phyloP scores from a whole-genome alignment of 64 coral and sea anemone genomes.

The Dendronephthya gigantea region DNA sequence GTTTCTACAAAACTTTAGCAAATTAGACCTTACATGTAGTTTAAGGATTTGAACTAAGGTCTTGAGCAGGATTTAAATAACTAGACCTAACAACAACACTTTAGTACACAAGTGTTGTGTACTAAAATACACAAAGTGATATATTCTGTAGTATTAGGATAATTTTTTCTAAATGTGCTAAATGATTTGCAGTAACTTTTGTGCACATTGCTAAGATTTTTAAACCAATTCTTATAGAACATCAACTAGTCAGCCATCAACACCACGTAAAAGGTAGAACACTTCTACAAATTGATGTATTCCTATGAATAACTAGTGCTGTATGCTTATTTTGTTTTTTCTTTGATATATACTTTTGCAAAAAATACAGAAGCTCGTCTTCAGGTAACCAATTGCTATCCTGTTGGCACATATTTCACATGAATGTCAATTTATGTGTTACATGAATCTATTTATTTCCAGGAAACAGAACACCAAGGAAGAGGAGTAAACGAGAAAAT shows the following conservation, averaged over 20 bases:
- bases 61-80: too few relatives aligned
- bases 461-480: slow-evolving; percentile 8
- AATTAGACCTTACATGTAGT: too few relatives aligned
- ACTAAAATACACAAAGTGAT: too few relatives aligned
- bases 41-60: too few relatives aligned
- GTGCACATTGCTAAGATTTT: background rate
- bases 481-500: background rate
- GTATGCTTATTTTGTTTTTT: background rate
- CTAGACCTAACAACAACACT: too few relatives aligned
- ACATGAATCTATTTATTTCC: background rate
- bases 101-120: too few relatives aligned
- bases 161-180: too few relatives aligned
- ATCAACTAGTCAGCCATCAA: background rate
- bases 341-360: background rate
- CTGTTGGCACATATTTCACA: too few relatives aligned
- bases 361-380: background rate
- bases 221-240: background rate
- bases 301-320: background rate
- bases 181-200: too few relatives aligned
- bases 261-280: slow-evolving; percentile 6
- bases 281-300: background rate
- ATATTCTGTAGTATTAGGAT: too few relatives aligned
- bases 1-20: too few relatives aligned
- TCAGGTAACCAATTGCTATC: background rate
- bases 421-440: too few relatives aligned